A percentile compares a stretch with the other conserved stretches of the same genome.
Conservation (phyloP, 2,113 vertebrate species). For the Dipodomys stephensi region DNA sequence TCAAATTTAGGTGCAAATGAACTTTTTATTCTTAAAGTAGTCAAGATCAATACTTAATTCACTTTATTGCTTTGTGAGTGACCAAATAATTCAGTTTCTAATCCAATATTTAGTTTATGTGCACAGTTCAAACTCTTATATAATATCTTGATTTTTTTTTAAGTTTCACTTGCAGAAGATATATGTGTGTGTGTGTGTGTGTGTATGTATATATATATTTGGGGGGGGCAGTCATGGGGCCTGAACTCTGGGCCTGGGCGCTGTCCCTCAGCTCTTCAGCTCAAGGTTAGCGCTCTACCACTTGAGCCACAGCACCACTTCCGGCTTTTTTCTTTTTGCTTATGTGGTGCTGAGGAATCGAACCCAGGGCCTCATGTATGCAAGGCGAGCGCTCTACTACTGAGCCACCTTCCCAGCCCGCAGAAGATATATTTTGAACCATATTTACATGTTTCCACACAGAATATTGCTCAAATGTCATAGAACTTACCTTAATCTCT, state of each 20-base stretch:
- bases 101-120: constrained; percentile 32
- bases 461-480: constrained; percentile 31
- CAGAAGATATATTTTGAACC: not conserved
- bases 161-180: not conserved
- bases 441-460: not conserved
- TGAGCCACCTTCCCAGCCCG: too few relatives aligned
- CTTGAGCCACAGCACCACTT: too few relatives aligned
- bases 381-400: too few relatives aligned
- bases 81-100: constrained; percentile 65
- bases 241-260: too few relatives aligned
- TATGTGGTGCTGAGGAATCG: too few relatives aligned
- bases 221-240: too few relatives aligned
- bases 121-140: constrained; percentile 22
- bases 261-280: too few relatives aligned
- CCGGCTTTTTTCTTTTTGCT: too few relatives aligned
- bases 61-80: constrained; percentile 48
- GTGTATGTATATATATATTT: too few relatives aligned
- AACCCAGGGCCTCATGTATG: too few relatives aligned
- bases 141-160: constrained; percentile 12
- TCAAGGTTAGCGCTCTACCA: too few relatives aligned
- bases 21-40: constrained; percentile 14
- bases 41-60: constrained; percentile 65
- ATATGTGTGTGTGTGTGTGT: too few relatives aligned
- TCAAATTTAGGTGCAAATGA: constrained; percentile 43
- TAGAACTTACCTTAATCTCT: not conserved